Evolutionary conservation across 1,140 invertebrate genomes (phyloP), one percentile per base, ranked within the genome.

Genomic region (Branchinecta lindahli): DNA sequence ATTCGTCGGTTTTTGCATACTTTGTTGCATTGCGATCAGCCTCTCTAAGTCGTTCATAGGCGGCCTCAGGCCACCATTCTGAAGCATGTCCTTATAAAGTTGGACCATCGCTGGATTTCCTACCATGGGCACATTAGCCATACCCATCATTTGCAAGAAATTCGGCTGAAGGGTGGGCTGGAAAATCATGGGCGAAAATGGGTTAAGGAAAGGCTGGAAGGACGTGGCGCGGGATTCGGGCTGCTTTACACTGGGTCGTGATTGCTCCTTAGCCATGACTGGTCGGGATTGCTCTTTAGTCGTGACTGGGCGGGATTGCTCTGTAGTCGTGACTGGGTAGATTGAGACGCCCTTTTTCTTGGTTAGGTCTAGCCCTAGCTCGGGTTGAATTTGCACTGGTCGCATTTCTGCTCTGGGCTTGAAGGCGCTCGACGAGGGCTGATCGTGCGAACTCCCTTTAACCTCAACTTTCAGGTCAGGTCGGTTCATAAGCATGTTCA

Each of bases 381-480:
- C 18, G 12, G 12, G 12, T 12, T 12, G 52, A 15, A 61, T 3
- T 61, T 61, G 52, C 12, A 61, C 52, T 61, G 52, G 52, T 33
- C 33, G 33, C 33, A 33, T 33, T 5, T 33, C 33, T 33, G 5
- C 33, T 33, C 33, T 33, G 2, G 33, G 33, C 33, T 33, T 33
- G 5, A 33, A 33, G 33, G 33, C 33, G 33, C 33, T 33, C 33
- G 33, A 33, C 33, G 33, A 33, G 33, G 33, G 33, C 33, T 33
- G 33, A 33, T 33, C 33, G 33, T 33, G 33, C 33, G 33, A 33
- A 33, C 33, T 33, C 2, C 33, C 33, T 20, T 61, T 61, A 61
- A 61, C 52, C 52, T 61, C 52, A 61, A 61, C 52, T 61, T 61
- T 61, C 12, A 61, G 52, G 18, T 61, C 52, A 61, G 52, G 52